Evolutionary conservation across 53 echinoderm and acorn worm species (phyloP).

Genomic region (Temnopleurus reevesii): DNA sequence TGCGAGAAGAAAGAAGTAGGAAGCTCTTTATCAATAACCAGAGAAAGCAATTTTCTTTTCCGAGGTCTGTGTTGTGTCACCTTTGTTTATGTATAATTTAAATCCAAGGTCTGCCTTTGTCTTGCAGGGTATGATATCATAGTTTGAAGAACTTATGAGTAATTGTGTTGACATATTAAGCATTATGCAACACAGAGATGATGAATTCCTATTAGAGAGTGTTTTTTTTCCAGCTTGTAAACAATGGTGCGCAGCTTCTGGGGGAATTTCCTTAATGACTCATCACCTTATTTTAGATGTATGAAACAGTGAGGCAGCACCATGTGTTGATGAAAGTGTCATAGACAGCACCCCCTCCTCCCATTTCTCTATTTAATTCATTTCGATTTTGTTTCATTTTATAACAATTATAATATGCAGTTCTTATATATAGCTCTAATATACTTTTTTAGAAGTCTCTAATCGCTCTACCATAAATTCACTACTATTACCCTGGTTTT

Average conservation of each 20-base stretch:
- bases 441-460: too few relatives aligned
- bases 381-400: too few relatives aligned
- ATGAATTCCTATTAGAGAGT: neutral
- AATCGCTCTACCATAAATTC: too few relatives aligned
- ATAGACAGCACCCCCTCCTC: too few relatives aligned
- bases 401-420: too few relatives aligned
- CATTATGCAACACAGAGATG: neutral
- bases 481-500: too few relatives aligned
- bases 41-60: neutral
- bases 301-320: neutral
- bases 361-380: too few relatives aligned
- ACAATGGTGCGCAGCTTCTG: neutral
- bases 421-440: too few relatives aligned
- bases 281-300: neutral
- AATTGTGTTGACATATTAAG: neutral
- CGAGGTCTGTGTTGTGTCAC: neutral
- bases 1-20: neutral
- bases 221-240: neutral
- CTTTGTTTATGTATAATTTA: neutral
- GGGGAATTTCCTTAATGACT: neutral
- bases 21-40: neutral
- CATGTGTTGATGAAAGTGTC: neutral
- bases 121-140: neutral
- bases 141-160: neutral
- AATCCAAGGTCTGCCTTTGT: neutral